phyloP scores from a whole-genome alignment of 2,113 vertebrate species.

The Cinclus cinclus region DNA sequence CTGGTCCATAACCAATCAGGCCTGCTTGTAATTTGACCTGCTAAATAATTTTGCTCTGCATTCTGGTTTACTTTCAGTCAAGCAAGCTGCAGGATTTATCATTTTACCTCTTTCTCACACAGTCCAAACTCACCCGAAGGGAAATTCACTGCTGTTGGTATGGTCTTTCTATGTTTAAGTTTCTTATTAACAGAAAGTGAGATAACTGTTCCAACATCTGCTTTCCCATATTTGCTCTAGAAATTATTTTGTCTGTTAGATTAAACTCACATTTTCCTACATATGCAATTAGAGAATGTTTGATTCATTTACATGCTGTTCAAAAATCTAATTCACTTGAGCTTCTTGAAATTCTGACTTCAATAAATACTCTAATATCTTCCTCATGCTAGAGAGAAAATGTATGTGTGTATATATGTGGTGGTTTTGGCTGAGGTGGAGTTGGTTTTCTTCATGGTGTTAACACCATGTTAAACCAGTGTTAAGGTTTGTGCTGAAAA shows the following conservation, averaged over 20 bases:
- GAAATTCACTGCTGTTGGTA: not conserved
- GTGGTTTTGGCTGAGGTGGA: not conserved
- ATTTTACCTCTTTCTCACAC: not conserved
- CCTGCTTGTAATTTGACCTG: not conserved
- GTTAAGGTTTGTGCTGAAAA: not conserved
- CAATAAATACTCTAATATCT: not conserved
- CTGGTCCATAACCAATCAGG: not conserved
- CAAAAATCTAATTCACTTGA: not conserved
- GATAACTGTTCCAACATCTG: not conserved
- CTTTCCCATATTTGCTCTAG: not conserved
- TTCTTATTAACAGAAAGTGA: not conserved
- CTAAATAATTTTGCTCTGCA: not conserved
- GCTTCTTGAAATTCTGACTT: not conserved
- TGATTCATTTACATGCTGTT: not conserved
- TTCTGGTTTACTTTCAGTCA: not conserved
- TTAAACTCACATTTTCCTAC: not conserved
- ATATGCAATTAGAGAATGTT: accelerated
- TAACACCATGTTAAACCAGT: too few relatives aligned
- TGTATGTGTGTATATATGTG: accelerated
- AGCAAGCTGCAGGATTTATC: not conserved
- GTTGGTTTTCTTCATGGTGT: not conserved
- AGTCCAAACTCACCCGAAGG: not conserved
- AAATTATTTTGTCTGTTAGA: not conserved
- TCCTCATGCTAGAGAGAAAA: not conserved
- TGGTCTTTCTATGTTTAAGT: not conserved